These are phyloP conservation scores for Scolopax rusticola DNA, from an alignment of 2,797 vertebrate genomes.

Conservation along the genomic window DNA sequence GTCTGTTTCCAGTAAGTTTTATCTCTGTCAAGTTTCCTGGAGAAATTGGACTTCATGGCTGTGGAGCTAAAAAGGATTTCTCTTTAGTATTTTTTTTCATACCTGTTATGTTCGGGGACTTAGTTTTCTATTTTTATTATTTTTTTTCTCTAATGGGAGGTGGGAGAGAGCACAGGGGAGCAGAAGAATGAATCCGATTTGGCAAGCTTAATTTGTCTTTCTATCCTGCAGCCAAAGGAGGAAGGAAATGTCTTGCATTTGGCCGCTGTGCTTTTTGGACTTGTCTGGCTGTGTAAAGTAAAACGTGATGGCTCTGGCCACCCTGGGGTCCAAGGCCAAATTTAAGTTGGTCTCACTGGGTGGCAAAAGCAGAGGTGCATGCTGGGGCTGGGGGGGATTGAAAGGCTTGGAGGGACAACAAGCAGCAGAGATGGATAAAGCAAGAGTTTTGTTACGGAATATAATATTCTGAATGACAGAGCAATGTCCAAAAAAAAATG, in stretches of 20 bases:
- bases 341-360: neutral
- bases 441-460: neutral
- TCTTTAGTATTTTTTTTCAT: neutral
- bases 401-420: neutral
- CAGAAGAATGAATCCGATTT: neutral
- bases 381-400: neutral
- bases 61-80: neutral
- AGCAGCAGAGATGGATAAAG: neutral
- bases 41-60: neutral
- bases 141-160: neutral
- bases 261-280: neutral
- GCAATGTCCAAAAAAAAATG: neutral
- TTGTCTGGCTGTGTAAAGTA: neutral
- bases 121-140: neutral
- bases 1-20: neutral
- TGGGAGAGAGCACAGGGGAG: neutral
- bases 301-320: neutral
- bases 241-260: conserved; percentile 15
- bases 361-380: neutral
- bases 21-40: neutral
- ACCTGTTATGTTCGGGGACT: neutral
- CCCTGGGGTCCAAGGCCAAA: neutral
- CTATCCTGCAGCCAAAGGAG: neutral
- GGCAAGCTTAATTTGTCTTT: neutral
- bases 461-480: conserved; percentile 35